Evolutionary conservation across 2,888 invertebrate species (phyloP), one percentile per base, ranked within the genome.

Genomic region (Microchrysa polita): DNA sequence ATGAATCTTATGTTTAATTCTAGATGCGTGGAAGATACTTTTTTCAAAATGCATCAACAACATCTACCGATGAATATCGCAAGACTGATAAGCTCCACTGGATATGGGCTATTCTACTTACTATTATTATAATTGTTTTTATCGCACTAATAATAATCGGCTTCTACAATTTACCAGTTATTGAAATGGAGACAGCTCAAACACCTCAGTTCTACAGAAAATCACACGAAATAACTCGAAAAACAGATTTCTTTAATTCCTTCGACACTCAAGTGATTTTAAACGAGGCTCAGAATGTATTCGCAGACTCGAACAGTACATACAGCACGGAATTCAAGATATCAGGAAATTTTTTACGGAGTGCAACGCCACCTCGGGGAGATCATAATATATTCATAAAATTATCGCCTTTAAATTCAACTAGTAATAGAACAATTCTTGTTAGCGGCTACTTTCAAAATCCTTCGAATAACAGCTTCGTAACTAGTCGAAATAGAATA

Each of bases 371-470:
- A n/a, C n/a, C 27, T 7, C 27, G 27, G 27, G n/a, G 7, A 34
- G 80, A 84, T 18, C 84, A 84, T 76, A 84, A 84, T 73, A 79
- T 81, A 76, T 77, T 84, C 4, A 81, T 84, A 0, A 84, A 82
- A 78, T 74, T 84, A 9, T 79, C 79, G n/a, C 80, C 83, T 5
- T 82, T 80, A 73, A 75, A 77, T 10, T 76, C 79, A 9, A 82
- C 80, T 22, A 82, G 82, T 74, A 79, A 77, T 10, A 79, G 81
- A 12, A 82, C 80, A 72, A 74, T 84, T 27, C 86, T 97, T 69
- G 86, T 98, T 74, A 98, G 97, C 85, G 95, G 97, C 78, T 98
- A 98, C 83, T 97, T 93, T 83, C 98, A 98, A 18, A 20, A 55
- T 2, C 5, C 10, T 16, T n/a, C 5, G 20, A 18, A 55, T 55